Evolutionary conservation across 2,888 invertebrate genomes (phyloP).

Genomic region (Lymantria monacha): DNA sequence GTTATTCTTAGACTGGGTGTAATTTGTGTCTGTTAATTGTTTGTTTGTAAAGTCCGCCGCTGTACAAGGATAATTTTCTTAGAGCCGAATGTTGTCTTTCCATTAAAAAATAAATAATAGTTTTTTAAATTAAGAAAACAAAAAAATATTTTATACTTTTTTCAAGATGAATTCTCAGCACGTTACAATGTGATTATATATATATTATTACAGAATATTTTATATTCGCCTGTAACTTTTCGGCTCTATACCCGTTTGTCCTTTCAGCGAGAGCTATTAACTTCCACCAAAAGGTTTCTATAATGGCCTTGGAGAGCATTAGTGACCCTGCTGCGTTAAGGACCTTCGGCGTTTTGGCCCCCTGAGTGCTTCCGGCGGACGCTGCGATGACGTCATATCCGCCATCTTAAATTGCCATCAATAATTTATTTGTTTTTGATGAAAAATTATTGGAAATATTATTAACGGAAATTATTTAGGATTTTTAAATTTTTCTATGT

Average conservation of each 20-base stretch:
- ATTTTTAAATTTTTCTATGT: neutral
- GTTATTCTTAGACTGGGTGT: too few species aligned
- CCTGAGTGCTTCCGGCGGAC: conserved; percentile 52
- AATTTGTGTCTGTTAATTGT: too few species aligned
- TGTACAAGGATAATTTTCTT: too few species aligned
- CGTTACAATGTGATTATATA: neutral
- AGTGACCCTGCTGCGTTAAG: conserved; percentile 63
- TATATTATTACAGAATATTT: conserved; percentile 15
- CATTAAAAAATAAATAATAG: too few species aligned
- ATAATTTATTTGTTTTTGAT: conserved; percentile 43
- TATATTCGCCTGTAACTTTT: conserved; percentile 19
- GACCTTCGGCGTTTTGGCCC: conserved; percentile 51
- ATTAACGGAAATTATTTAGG: neutral
- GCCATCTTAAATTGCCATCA: conserved; percentile 38
- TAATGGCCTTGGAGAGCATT: conserved; percentile 65
- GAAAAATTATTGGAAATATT: conserved; percentile 5
- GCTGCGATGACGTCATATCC: conserved; percentile 51
- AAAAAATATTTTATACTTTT: neutral
- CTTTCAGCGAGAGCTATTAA: conserved; percentile 58
- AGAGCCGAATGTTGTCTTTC: too few species aligned
- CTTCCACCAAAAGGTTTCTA: conserved; percentile 57
- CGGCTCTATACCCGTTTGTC: conserved; percentile 31
- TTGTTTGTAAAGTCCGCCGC: too few species aligned
- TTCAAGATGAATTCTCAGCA: neutral
- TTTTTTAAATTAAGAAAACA: too few species aligned